These are phyloP conservation scores for Gulo gulo DNA, from an alignment of 2,113 vertebrate genomes.

Conservation along the genomic window DNA sequence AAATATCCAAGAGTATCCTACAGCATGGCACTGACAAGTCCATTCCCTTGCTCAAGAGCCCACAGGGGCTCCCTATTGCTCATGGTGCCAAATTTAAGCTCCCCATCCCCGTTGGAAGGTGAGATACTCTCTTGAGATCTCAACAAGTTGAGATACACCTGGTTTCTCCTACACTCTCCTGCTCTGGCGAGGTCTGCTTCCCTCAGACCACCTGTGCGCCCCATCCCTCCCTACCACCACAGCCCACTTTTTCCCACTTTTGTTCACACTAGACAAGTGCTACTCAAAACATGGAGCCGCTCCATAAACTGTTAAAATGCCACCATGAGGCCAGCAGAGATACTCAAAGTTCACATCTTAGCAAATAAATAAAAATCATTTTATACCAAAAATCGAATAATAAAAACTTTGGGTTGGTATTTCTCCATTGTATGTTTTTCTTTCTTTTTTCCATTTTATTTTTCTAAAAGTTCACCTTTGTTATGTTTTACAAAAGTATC, in stretches of 20 bases:
- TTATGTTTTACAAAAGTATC: neutral
- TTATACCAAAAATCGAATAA: neutral
- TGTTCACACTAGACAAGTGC: neutral
- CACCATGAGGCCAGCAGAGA: neutral
- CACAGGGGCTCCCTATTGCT: neutral
- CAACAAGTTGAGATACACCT: too few relatives aligned
- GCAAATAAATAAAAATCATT: neutral
- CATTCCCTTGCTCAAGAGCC: neutral
- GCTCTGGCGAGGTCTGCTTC: neutral
- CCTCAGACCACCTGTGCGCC: too few relatives aligned
- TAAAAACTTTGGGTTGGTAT: neutral
- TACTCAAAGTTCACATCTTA: neutral
- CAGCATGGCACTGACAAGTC: neutral
- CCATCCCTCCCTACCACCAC: neutral
- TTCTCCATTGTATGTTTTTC: neutral
- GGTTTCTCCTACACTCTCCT: neutral
- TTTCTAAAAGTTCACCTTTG: neutral
- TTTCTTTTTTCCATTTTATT: neutral
- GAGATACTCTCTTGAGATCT: neutral
- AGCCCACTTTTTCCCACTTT: neutral
- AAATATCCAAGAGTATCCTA: neutral
- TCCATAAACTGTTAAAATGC: neutral
- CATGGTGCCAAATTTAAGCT: neutral
- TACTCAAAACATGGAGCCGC: neutral
- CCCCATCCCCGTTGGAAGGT: accelerated